Conservation (phyloP, 1,140 invertebrate genomes). For the Drosophila virilis region DNA sequence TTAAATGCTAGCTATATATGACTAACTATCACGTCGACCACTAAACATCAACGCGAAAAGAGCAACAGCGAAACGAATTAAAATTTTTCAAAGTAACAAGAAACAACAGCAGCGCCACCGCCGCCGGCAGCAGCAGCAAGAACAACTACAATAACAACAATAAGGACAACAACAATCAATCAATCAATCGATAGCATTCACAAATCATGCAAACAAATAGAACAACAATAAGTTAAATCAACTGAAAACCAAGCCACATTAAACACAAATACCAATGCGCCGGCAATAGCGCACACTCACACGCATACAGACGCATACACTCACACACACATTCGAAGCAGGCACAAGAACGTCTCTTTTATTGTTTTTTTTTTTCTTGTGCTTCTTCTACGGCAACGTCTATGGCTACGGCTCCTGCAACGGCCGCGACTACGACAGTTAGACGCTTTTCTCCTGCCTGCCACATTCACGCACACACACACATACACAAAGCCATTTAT, state of each 20-base stretch:
- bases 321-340: conserved; percentile 12
- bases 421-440: conserved; percentile 1
- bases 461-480: conserved; percentile 5
- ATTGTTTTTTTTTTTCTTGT: not conserved
- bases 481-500: not conserved
- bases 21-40: too few species aligned
- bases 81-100: not conserved
- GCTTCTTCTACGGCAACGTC: conserved; percentile 15
- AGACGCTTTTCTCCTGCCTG: not conserved
- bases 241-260: conserved; percentile 32
- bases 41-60: too few species aligned
- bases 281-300: conserved; percentile 23
- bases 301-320: not conserved
- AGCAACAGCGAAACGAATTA: not conserved
- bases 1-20: not conserved
- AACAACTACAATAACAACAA: not conserved
- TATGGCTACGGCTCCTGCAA: conserved; percentile 8
- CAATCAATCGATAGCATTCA: conserved; percentile 31
- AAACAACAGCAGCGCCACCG: not conserved
- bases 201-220: conserved; percentile 19
- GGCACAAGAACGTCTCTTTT: conserved; percentile 17
- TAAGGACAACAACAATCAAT: conserved; percentile 23
- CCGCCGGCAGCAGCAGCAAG: too few species aligned
- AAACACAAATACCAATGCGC: conserved; percentile 27
- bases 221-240: conserved; percentile 33